Evolutionary conservation across 2,113 vertebrate species (phyloP).

Genomic region (Bubo blakistoni): DNA sequence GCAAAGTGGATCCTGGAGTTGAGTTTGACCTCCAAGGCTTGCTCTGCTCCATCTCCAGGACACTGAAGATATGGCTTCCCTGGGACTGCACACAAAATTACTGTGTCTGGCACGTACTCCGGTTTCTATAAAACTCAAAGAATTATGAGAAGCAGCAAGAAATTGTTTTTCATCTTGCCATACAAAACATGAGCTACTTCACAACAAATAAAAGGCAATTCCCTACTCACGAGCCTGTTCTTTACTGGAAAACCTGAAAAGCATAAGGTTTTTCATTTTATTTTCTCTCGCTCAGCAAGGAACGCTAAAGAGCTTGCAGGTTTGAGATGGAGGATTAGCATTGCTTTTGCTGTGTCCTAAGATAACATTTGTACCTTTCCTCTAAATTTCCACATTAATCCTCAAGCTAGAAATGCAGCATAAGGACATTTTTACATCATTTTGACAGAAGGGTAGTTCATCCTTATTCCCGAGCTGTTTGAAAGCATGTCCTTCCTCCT

Average conservation of each 20-base stretch:
- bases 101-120: fast-evolving
- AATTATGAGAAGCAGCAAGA: background rate
- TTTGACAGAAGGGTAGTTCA: background rate
- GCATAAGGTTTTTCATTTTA: background rate
- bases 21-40: background rate
- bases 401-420: background rate
- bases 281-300: background rate
- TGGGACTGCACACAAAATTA: background rate
- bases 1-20: background rate
- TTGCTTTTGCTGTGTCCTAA: background rate
- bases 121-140: background rate
- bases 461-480: background rate
- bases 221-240: background rate
- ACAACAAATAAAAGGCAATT: background rate
- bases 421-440: background rate
- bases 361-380: background rate
- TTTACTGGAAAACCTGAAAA: background rate
- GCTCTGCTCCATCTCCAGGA: background rate
- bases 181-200: background rate
- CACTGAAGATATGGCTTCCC: background rate
- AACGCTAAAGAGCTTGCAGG: background rate
- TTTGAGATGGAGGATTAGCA: background rate
- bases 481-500: background rate
- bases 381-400: background rate
- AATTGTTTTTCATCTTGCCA: background rate